These are phyloP conservation scores for Luscinia megarhynchos DNA, from an alignment of 2,797 vertebrate genomes.

Conservation along the genomic window DNA sequence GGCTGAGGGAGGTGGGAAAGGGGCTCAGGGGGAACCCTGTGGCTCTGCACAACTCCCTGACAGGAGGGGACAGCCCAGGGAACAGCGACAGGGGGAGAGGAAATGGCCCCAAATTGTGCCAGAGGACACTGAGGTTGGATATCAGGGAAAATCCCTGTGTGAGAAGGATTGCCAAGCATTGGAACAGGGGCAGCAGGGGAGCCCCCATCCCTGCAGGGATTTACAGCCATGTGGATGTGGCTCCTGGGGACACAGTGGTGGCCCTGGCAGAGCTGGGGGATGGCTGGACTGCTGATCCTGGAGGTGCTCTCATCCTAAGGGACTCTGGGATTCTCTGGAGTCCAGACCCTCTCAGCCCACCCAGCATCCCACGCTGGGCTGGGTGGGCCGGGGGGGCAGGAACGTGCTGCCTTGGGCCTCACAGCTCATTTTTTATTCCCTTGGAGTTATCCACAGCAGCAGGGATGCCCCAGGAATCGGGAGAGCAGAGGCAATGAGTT, in stretches of 20 bases:
- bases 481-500: neutral
- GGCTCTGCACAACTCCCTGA: neutral
- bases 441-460: neutral
- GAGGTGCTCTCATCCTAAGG: neutral
- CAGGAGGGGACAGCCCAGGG: neutral
- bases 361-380: rapidly evolving
- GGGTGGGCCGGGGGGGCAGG: neutral
- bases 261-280: neutral
- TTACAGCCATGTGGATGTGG: neutral
- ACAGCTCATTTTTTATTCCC: neutral
- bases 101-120: rapidly evolving
- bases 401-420: neutral
- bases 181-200: neutral
- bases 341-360: neutral
- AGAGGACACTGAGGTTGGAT: neutral
- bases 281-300: neutral
- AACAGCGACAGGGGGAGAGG: neutral
- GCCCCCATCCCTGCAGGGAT: neutral
- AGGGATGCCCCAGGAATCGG: rapidly evolving
- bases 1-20: neutral
- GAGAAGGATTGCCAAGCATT: neutral
- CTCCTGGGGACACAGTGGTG: neutral
- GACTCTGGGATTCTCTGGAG: too few species aligned
- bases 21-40: neutral
- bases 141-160: neutral